phyloP scores from a whole-genome alignment of 2,797 vertebrate species.

The Peromyscus melanophrys region DNA sequence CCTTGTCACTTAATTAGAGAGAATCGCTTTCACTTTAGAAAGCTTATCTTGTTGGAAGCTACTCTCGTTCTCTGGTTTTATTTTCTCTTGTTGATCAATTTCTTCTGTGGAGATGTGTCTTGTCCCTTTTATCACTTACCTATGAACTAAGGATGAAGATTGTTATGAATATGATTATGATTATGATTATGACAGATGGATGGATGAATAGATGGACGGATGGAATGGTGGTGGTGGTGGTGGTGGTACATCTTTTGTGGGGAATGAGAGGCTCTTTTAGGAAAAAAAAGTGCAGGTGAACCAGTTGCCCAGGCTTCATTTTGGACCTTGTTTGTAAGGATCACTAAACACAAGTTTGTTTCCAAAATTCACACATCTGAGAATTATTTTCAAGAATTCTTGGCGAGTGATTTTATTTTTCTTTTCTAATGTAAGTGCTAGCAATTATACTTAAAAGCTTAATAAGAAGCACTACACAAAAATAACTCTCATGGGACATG shows the following conservation, averaged over 20 bases:
- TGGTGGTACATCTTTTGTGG: neutral
- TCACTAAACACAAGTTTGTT: constrained; percentile 41
- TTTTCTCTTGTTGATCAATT: constrained; percentile 58
- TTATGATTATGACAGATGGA: neutral
- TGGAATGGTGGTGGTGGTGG: neutral
- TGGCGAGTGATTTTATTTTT: neutral
- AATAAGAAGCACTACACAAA: neutral
- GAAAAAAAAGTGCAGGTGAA: neutral
- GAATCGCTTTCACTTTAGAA: constrained; percentile 60
- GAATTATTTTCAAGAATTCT: constrained; percentile 65
- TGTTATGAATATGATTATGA: neutral
- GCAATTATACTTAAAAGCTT: constrained; percentile 25
- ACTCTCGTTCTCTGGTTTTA: constrained; percentile 63
- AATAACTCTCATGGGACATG: constrained; percentile 1
- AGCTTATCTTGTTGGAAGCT: constrained; percentile 26
- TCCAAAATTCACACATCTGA: neutral
- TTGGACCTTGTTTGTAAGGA: constrained; percentile 46
- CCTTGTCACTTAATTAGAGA: constrained; percentile 59
- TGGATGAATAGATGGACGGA: neutral
- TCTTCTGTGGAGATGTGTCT: constrained; percentile 38
- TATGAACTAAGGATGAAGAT: neutral
- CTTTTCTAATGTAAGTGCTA: constrained; percentile 47
- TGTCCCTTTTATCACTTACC: constrained; percentile 51
- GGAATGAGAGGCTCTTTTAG: neutral
- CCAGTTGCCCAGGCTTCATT: neutral